A percentile compares a stretch with the other conserved stretches of the same genome.
Evolutionary conservation across 1,140 invertebrate genomes (phyloP).

Genomic region (Heterodera carotae): DNA sequence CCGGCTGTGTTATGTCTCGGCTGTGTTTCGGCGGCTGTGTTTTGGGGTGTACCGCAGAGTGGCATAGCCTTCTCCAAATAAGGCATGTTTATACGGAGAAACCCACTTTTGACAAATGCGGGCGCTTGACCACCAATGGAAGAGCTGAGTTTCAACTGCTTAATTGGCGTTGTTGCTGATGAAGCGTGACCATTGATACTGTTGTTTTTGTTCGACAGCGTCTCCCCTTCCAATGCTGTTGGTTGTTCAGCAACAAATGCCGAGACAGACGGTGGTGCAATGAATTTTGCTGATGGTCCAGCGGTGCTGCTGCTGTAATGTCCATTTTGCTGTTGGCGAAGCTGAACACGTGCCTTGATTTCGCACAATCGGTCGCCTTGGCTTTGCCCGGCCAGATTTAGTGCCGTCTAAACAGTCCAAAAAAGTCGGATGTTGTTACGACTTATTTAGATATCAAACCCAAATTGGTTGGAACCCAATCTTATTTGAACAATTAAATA

Average conservation of each 20-base stretch:
- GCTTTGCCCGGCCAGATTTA: conserved; percentile 52
- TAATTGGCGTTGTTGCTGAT: conserved; percentile 43
- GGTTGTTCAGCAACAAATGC: neutral
- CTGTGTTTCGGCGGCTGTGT: no score
- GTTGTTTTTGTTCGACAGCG: neutral
- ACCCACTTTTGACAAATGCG: neutral
- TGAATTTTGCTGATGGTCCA: neutral
- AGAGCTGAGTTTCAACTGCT: conserved; percentile 37
- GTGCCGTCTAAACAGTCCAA: conserved; percentile 39
- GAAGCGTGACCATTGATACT: conserved; percentile 1
- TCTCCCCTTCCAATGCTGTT: neutral
- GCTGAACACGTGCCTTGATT: conserved; percentile 44
- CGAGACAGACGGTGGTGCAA: neutral
- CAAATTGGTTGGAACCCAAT: no score
- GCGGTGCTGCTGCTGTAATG: neutral
- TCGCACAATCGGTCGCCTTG: conserved; percentile 52
- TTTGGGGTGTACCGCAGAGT: no score
- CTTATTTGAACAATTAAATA: no score
- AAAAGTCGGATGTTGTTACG: conserved; percentile 21
- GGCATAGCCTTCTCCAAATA: no score
- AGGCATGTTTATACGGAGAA: no score
- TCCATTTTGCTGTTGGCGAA: conserved; percentile 17
- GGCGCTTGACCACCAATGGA: conserved; percentile 5
- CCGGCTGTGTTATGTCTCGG: no score
- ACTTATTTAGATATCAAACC: no score